phyloP scores from a whole-genome alignment of 2,797 vertebrate genomes.

The Aplochiton taeniatus region DNA sequence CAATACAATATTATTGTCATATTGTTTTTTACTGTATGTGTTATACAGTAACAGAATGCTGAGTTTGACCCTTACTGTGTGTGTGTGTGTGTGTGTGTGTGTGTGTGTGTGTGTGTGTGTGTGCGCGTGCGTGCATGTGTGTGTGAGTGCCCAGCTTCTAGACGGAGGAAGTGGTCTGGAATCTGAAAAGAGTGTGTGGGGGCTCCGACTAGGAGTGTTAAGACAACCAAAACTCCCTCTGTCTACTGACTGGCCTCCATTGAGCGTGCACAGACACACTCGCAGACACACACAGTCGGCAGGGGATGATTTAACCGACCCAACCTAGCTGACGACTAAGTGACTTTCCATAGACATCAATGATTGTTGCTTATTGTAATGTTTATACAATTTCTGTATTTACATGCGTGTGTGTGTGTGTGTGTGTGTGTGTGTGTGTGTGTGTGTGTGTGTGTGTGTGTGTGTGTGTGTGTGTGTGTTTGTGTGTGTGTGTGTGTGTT shows the following conservation, averaged over 20 bases:
- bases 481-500: slow-evolving; percentile 6
- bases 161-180: too few species aligned
- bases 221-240: slow-evolving; percentile 42
- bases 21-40: neutral
- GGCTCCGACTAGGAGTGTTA: slow-evolving; percentile 45
- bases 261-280: slow-evolving; percentile 20
- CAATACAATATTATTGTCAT: neutral
- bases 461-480: neutral
- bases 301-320: too few species aligned
- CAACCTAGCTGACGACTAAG: too few species aligned
- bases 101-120: slow-evolving; percentile 14
- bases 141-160: slow-evolving; percentile 3
- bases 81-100: slow-evolving; percentile 40
- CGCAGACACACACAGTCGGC: neutral
- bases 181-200: slow-evolving; percentile 14
- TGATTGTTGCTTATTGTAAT: too few species aligned
- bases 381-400: too few species aligned
- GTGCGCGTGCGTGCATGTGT: slow-evolving; percentile 13
- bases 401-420: neutral
- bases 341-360: too few species aligned
- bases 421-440: neutral
- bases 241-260: slow-evolving; percentile 56
- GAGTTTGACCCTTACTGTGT: slow-evolving; percentile 32
- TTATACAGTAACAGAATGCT: too few species aligned
- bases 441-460: neutral